Percentiles rank a stretch among this genome's conserved stretches.
Conservation (phyloP, 2,888 invertebrate genomes). For the Drosophila hamatofila region DNA sequence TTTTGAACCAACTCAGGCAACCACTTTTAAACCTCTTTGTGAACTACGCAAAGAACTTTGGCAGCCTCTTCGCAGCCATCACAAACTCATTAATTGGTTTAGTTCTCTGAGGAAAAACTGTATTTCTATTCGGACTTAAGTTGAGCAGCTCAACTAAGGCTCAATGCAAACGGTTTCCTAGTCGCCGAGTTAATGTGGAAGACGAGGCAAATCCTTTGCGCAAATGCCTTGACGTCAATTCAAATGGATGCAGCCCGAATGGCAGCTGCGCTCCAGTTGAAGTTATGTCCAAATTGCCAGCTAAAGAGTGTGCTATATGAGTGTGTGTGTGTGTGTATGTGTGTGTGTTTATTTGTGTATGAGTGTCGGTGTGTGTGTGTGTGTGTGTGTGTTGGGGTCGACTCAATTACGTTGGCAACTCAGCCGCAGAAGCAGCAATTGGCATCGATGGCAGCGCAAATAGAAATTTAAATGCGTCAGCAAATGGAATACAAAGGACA, state of each 20-base stretch:
- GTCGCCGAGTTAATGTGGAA: background rate
- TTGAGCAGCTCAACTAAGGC: background rate
- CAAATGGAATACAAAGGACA: slow-evolving; percentile 61
- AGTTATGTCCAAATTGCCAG: slow-evolving; percentile 37
- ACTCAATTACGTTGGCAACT: slow-evolving; percentile 50
- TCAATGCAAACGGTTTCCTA: background rate
- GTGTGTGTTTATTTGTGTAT: slow-evolving; percentile 24
- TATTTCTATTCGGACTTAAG: background rate
- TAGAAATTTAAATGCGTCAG: slow-evolving; percentile 78
- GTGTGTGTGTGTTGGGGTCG: slow-evolving; percentile 39
- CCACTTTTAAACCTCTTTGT: background rate
- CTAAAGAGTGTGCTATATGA: slow-evolving; percentile 13
- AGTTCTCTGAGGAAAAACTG: background rate
- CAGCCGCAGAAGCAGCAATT: slow-evolving; percentile 51
- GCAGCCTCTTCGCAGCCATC: background rate
- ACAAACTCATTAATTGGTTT: background rate
- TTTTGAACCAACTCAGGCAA: too few species aligned
- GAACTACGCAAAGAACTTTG: background rate
- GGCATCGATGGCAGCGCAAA: slow-evolving; percentile 58
- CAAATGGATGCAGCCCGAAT: slow-evolving; percentile 17
- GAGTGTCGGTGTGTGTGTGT: background rate
- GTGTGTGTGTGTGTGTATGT: slow-evolving; percentile 14
- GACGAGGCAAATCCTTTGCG: slow-evolving; percentile 5
- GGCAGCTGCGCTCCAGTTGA: slow-evolving; percentile 26
- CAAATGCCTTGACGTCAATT: slow-evolving; percentile 4